Evolutionary conservation across 2,888 invertebrate species (phyloP).

Genomic region (Plusia festucae): DNA sequence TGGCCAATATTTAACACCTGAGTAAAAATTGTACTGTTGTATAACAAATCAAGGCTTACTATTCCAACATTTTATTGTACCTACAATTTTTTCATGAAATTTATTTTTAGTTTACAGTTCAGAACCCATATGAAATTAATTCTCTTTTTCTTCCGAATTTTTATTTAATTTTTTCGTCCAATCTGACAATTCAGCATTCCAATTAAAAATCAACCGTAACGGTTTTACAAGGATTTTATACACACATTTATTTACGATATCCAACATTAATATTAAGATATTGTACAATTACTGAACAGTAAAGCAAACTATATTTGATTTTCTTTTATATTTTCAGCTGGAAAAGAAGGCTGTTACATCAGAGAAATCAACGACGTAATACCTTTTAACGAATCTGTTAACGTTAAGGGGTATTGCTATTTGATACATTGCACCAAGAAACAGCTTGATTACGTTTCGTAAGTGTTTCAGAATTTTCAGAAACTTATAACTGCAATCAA

Average conservation of each 20-base stretch:
- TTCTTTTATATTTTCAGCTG: conserved; percentile 18
- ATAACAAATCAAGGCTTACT: too few species aligned
- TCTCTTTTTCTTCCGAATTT: too few species aligned
- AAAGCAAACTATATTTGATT: too few species aligned
- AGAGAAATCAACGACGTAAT: conserved; percentile 29
- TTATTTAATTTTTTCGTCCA: too few species aligned
- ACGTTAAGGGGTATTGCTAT: conserved; percentile 31
- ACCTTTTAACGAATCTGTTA: conserved; percentile 14
- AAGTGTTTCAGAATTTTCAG: conserved; percentile 11
- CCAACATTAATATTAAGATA: not conserved
- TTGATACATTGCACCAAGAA: conserved; percentile 24
- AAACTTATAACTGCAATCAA: not conserved
- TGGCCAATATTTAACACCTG: not conserved
- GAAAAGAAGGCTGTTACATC: conserved; percentile 22
- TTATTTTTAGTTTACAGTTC: too few species aligned
- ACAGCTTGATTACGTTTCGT: conserved; percentile 30
- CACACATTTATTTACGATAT: too few species aligned
- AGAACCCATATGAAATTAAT: too few species aligned
- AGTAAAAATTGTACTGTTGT: not conserved
- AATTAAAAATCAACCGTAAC: too few species aligned
- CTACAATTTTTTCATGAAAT: too few species aligned
- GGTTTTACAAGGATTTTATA: too few species aligned
- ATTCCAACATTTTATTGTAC: too few species aligned
- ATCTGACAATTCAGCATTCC: too few species aligned
- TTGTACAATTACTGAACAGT: not conserved